phyloP scores from a whole-genome alignment of 2,888 invertebrate genomes.

The Cheilosia soror region DNA sequence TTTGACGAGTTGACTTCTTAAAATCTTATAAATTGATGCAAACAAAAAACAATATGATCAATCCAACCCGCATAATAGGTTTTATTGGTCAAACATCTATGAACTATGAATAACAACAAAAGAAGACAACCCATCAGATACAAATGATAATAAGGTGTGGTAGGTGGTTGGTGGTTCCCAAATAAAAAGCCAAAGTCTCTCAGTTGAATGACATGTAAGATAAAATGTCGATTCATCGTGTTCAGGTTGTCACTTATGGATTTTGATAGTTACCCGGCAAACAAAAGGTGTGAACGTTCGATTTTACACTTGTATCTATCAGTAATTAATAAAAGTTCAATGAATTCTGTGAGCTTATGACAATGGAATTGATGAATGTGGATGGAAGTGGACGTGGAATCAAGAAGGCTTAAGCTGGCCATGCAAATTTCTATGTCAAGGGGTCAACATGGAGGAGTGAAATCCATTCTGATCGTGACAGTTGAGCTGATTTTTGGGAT shows the following conservation, averaged over 20 bases:
- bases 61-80: neutral
- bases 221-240: conserved; percentile 3
- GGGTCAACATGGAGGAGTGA: neutral
- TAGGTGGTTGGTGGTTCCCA: neutral
- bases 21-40: neutral
- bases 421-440: neutral
- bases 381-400: neutral
- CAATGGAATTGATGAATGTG: neutral
- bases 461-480: neutral
- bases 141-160: neutral
- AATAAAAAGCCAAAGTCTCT: neutral
- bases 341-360: neutral
- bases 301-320: neutral
- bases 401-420: neutral
- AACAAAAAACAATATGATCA: neutral
- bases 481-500: neutral
- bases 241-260: neutral
- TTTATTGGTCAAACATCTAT: conserved; percentile 19
- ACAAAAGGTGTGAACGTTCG: conserved; percentile 19
- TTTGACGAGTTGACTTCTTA: neutral
- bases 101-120: conserved; percentile 1
- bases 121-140: neutral
- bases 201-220: conserved; percentile 1
- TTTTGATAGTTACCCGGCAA: neutral
- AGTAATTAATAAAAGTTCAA: neutral